Percentiles rank a stretch among this genome's conserved stretches.
Evolutionary conservation across 2,113 vertebrate genomes (phyloP).

Genomic region (Enhydra lutris): DNA sequence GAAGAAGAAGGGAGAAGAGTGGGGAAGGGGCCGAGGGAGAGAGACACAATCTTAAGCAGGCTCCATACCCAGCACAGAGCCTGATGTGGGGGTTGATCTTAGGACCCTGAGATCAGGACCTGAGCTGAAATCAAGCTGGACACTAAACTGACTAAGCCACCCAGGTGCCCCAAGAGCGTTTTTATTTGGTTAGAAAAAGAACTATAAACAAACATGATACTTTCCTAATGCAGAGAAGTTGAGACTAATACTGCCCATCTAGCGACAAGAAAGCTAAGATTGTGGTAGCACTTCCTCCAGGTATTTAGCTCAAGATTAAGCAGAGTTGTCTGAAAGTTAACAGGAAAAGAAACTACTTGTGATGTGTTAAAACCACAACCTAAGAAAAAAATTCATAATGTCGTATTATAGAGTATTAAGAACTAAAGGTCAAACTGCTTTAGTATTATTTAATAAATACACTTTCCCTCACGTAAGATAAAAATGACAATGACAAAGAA

Average conservation of each 20-base stretch:
- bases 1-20: not conserved
- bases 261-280: conserved; percentile 55
- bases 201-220: not conserved
- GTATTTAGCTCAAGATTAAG: conserved; percentile 23
- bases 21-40: not conserved
- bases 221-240: conserved; percentile 25
- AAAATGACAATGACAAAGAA: not conserved
- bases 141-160: not conserved
- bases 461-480: not conserved
- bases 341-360: conserved; percentile 64
- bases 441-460: conserved; percentile 19
- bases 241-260: conserved; percentile 31
- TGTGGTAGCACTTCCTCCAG: conserved; percentile 51
- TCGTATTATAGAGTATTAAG: not conserved
- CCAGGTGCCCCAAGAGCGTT: not conserved
- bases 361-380: conserved; percentile 64
- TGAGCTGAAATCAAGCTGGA: not conserved
- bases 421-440: not conserved
- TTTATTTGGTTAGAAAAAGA: conserved; percentile 41
- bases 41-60: not conserved
- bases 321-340: conserved; percentile 48
- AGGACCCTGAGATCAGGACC: not conserved
- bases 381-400: not conserved
- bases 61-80: not conserved
- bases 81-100: not conserved